Evolutionary conservation across 2,888 invertebrate species (phyloP), one percentile per base, ranked within the genome.

Genomic region (Brachyopa scutellaris): DNA sequence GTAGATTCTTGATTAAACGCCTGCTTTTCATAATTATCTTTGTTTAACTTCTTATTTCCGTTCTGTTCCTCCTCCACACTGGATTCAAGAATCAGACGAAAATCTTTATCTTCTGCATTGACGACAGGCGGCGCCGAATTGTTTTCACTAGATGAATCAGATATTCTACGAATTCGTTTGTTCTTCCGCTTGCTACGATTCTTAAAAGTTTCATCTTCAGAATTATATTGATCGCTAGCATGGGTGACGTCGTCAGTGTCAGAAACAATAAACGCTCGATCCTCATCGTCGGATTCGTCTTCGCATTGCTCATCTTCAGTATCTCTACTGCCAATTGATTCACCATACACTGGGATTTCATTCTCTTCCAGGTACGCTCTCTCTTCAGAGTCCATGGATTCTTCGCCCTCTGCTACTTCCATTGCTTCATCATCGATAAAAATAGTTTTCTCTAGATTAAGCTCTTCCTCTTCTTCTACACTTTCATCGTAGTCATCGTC

Each of bases 221-320:
- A 64, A 23, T 66, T 59, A 1, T 21, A 23, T 21, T 53, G 23
- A 7, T 36, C 45, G 2, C 1, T 2, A 9, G 0, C 5, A 8
- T 59, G 29, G 2, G 51, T 0, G 13, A 29, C 11, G 3, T 74
- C 66, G 4, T 85, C 87, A 7, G 72, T 70, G 42, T 91, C 91
- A 1, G 92, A 92, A 83, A 92, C 92, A 67, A 93, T 86, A 86
- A 93, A 93, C 0, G 93, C 93, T 85, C 91, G 92, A 85, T 92
- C 91, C 0, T 91, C 88, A 67, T 92, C 91, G 72, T 91, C 88
- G 8, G 91, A 91, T 3, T 90, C 87, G 4, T 91, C 86, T 8
- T 70, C 89, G 78, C 90, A 88, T 57, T 92, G 91, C 74, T 90
- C 87, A 1, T 91, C 91, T 19, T 88, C 86, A 5, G 86, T 86